phyloP scores from a whole-genome alignment of 2,888 invertebrate species.

The Eupelmus urozonus region DNA sequence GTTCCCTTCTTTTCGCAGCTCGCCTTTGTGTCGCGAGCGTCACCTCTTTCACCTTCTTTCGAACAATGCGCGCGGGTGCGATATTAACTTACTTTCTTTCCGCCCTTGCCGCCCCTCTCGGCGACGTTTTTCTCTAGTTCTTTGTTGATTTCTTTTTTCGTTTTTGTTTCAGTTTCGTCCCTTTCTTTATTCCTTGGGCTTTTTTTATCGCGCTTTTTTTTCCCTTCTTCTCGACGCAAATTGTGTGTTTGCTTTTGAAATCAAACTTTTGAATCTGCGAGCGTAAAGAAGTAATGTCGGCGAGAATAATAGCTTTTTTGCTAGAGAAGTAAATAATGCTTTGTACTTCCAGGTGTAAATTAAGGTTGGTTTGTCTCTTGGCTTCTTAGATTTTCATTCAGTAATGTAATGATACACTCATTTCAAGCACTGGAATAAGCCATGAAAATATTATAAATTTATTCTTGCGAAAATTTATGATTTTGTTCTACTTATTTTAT shows the following conservation, averaged over 20 bases:
- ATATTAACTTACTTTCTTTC: slow-evolving; percentile 28
- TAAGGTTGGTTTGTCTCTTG: no score
- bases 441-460: no score
- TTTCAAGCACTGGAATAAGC: no score
- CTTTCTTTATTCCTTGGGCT: background rate
- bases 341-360: no score
- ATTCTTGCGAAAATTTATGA: no score
- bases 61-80: background rate
- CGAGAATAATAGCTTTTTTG: background rate
- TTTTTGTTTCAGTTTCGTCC: background rate
- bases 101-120: background rate
- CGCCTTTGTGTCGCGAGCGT: slow-evolving; percentile 10
- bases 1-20: background rate
- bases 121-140: background rate
- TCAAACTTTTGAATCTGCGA: background rate
- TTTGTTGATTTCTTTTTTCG: background rate
- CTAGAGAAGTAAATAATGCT: background rate
- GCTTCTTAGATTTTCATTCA: no score
- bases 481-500: no score
- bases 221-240: background rate
- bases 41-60: slow-evolving; percentile 3
- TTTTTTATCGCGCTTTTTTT: background rate
- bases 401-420: no score
- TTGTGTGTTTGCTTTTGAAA: background rate
- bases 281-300: background rate